Evolutionary conservation across 2,797 vertebrate genomes (phyloP).

Genomic region (Holocentrus rufus): DNA sequence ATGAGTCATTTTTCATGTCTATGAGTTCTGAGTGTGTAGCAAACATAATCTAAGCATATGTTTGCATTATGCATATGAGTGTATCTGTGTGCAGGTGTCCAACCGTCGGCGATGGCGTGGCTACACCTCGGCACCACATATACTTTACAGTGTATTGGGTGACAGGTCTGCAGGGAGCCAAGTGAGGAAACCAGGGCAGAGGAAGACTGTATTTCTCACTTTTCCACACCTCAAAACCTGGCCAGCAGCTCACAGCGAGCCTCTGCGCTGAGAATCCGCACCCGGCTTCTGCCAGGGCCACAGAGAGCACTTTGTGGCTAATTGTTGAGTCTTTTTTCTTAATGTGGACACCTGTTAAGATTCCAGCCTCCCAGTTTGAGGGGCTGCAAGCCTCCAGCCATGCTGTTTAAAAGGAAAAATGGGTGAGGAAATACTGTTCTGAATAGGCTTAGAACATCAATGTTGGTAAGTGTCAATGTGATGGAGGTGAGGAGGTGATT

Average conservation of each 20-base stretch:
- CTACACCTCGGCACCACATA: constrained; percentile 39
- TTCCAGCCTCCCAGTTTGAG: neutral
- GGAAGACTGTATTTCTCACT: constrained; percentile 60
- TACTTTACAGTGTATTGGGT: constrained; percentile 58
- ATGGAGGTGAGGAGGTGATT: too few relatives aligned
- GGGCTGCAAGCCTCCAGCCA: neutral
- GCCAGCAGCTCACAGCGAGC: constrained; percentile 45
- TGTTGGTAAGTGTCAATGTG: too few relatives aligned
- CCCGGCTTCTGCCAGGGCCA: constrained; percentile 40
- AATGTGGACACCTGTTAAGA: constrained; percentile 34
- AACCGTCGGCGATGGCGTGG: constrained; percentile 10
- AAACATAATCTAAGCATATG: constrained; percentile 6
- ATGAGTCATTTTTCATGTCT: too few relatives aligned
- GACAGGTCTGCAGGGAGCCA: constrained; percentile 58
- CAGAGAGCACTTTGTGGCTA: constrained; percentile 60
- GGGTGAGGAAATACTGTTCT: too few relatives aligned
- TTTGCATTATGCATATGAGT: constrained; percentile 11
- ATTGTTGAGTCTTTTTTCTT: constrained; percentile 57
- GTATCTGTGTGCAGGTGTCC: neutral
- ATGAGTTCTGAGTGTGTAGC: too few relatives aligned
- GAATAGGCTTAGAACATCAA: too few relatives aligned
- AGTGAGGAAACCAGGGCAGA: constrained; percentile 49
- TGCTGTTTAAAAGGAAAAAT: neutral
- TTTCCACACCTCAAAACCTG: constrained; percentile 68
- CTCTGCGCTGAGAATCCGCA: constrained; percentile 30